These are phyloP conservation scores for Biston stratarius DNA, from an alignment of 2,888 invertebrate genomes.

Conservation along the genomic window DNA sequence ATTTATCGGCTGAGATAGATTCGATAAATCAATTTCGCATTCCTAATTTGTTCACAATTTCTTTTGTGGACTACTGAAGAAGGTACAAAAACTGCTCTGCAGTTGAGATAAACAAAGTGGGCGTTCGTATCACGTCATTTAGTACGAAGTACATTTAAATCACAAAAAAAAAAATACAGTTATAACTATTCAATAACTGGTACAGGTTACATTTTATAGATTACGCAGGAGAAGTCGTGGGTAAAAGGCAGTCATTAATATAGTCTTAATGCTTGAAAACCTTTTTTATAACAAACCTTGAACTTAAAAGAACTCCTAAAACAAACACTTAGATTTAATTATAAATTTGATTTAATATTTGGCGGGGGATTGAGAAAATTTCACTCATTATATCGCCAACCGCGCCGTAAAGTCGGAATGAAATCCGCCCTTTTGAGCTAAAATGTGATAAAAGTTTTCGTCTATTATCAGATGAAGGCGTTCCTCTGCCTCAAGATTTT, in stretches of 20 bases:
- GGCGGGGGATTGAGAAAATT: slow-evolving; percentile 52
- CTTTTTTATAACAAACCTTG: slow-evolving; percentile 29
- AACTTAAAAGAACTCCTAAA: slow-evolving; percentile 29
- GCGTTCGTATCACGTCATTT: too few species aligned
- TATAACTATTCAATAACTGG: too few species aligned
- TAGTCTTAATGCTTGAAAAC: slow-evolving; percentile 18
- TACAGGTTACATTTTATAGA: too few species aligned
- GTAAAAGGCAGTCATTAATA: not conserved
- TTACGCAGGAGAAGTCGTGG: not conserved
- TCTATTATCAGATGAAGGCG: slow-evolving; percentile 54
- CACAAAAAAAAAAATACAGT: too few species aligned
- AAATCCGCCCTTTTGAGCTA: slow-evolving; percentile 49
- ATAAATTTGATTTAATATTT: slow-evolving; percentile 49
- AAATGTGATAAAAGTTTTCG: slow-evolving; percentile 65
- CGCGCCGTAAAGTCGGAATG: slow-evolving; percentile 53
- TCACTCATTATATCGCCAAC: slow-evolving; percentile 56
- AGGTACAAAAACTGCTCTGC: too few species aligned
- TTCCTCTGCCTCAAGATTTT: slow-evolving; percentile 57
- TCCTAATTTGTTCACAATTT: too few species aligned
- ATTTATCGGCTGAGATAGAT: too few species aligned
- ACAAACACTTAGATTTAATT: slow-evolving; percentile 46
- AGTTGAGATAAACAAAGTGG: too few species aligned
- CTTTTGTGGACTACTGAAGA: too few species aligned
- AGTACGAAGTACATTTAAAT: too few species aligned
- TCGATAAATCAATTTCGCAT: too few species aligned